Evolutionary conservation across 2,797 vertebrate genomes (phyloP).

Genomic region (Craterocephalus amniculus): DNA sequence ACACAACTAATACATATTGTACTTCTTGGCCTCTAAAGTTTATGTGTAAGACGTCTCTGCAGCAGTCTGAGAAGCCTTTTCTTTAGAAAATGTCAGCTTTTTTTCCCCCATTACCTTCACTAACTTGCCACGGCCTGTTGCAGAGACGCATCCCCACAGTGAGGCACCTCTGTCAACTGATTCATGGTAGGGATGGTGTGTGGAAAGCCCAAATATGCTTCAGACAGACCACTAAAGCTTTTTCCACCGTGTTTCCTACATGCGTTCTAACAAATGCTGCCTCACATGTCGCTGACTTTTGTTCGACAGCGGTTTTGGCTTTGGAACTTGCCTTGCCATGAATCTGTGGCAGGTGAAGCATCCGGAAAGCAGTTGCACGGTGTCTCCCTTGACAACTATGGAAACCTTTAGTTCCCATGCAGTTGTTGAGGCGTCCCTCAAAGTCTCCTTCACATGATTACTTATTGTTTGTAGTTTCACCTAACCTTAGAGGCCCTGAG

Average conservation of each 20-base stretch:
- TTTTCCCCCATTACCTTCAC: neutral
- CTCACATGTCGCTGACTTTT: constrained; percentile 28
- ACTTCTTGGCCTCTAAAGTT: constrained; percentile 1
- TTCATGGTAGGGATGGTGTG: neutral
- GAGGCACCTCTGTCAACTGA: neutral
- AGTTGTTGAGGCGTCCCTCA: constrained; percentile 10
- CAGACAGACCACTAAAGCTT: constrained; percentile 1
- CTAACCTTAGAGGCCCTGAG: neutral
- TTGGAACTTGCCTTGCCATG: constrained; percentile 32
- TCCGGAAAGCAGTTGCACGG: constrained; percentile 40
- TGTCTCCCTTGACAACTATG: constrained; percentile 51
- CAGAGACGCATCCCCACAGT: neutral
- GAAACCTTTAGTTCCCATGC: constrained; percentile 40
- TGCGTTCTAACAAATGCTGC: neutral
- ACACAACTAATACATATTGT: too few relatives aligned
- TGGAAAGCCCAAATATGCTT: constrained; percentile 4
- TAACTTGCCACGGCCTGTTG: neutral
- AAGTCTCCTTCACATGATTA: constrained; percentile 1
- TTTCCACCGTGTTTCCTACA: constrained; percentile 17
- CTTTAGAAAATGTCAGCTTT: neutral
- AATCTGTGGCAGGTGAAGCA: constrained; percentile 28
- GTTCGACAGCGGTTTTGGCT: constrained; percentile 31
- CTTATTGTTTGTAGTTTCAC: neutral
- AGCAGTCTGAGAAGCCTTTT: neutral
- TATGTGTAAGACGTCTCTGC: neutral